These are phyloP conservation scores for Drosophila eohydei DNA, from an alignment of 2,888 invertebrate genomes.

Conservation along the genomic window DNA sequence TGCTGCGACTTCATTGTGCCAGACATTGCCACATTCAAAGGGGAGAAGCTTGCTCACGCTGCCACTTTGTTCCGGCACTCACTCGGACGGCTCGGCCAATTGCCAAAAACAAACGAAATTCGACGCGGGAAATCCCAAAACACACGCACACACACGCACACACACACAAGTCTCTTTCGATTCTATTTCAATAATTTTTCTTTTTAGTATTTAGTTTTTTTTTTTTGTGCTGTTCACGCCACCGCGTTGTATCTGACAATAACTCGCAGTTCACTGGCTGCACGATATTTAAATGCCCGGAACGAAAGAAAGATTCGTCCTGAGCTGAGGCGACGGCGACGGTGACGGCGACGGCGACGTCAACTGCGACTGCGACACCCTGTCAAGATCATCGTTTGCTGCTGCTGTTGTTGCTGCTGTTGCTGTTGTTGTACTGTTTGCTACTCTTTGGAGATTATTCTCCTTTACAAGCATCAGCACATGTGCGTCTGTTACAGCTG, in stretches of 20 bases:
- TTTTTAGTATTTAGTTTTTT: constrained; percentile 10
- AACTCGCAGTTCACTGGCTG: constrained; percentile 80
- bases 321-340: constrained; percentile 41
- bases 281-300: constrained; percentile 83
- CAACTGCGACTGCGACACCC: constrained; percentile 54
- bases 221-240: constrained; percentile 78
- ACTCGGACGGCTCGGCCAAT: constrained; percentile 51
- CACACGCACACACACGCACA: constrained; percentile 27
- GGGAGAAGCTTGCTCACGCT: constrained; percentile 37
- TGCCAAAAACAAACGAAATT: constrained; percentile 66
- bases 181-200: constrained; percentile 27
- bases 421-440: constrained; percentile 20
- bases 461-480: constrained; percentile 62
- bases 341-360: constrained; percentile 28
- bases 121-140: constrained; percentile 83
- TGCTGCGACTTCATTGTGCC: constrained; percentile 73
- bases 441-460: constrained; percentile 16
- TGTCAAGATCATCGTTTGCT: constrained; percentile 59
- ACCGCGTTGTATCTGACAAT: constrained; percentile 83
- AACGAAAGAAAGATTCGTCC: constrained; percentile 57
- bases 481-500: constrained; percentile 53
- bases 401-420: constrained; percentile 25
- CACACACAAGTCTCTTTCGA: constrained; percentile 12
- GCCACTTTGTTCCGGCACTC: constrained; percentile 53
- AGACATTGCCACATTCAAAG: constrained; percentile 59